Base-by-base conservation (phyloP, 1,140 invertebrate genomes). In the Monomorium pharaonis region DNA sequence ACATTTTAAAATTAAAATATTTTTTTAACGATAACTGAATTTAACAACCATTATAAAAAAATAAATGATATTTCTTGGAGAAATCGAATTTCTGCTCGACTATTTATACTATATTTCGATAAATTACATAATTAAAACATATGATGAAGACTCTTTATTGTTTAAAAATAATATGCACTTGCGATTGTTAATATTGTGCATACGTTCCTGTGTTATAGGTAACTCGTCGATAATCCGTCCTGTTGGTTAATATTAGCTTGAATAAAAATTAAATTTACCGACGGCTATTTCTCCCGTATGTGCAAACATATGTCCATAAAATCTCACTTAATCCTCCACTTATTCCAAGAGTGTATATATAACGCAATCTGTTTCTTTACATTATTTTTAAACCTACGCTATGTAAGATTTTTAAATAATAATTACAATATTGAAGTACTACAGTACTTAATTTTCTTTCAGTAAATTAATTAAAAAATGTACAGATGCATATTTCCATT, bases 211-310 rank as follows among this genome's bases (percentile, higher is more conserved):
- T 33, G 4, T 67, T 27, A n/a, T n/a, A 65, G 54, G 4, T 51
- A 44, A 62, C 67, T 81, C 2, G 7, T 77, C n/a, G 54, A 49
- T 63, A 63, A 65, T 75, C n/a, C 33, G 27, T 6, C 0, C 6
- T 77, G 18, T 62, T 18, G 18, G 24, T 21, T 12, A 37, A 14
- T 37, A n/a, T 3, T 0, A 16, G 18, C 9, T 44, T 44, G 10
- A 47, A 16, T 62, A 44, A 62, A n/a, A 76, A 76, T 76, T 62
- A 33, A 75, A 42, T 75, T 75, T 42, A 2, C 33, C 16, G n/a
- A 75, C 0, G 21, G 21, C 9, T 27, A 75, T n/a, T 58, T 60
- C 21, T 27, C n/a, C 1, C 27, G 30, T 70, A n/a, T 56, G n/a
- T n/a, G 12, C 3, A 74, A 54, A 74, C n/a, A 54, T 33, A 12